A percentile compares a stretch with the other conserved stretches of the same genome.
phyloP scores from a whole-genome alignment of 2,113 vertebrate species.

The Actenoides lindsayi region DNA sequence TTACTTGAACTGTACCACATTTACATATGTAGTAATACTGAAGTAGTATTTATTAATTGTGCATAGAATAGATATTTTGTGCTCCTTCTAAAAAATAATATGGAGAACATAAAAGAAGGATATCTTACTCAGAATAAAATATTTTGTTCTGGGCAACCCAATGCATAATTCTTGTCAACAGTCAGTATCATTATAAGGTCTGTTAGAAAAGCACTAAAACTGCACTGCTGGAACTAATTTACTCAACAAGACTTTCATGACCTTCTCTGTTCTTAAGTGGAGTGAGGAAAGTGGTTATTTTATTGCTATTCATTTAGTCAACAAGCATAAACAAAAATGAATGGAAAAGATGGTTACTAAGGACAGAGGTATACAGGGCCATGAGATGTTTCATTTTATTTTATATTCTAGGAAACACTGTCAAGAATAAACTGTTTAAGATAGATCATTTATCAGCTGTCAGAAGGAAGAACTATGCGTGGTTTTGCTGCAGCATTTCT shows the following conservation, averaged over 20 bases:
- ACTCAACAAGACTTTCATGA: not conserved
- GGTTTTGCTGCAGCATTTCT: not conserved
- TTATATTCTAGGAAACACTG: not conserved
- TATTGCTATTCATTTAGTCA: not conserved
- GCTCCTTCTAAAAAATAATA: not conserved
- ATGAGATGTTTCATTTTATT: not conserved
- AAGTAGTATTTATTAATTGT: not conserved
- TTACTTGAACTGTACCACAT: not conserved
- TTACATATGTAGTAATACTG: not conserved
- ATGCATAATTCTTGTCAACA: not conserved
- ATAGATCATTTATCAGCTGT: not conserved
- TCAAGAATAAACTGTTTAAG: not conserved
- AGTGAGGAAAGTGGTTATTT: not conserved
- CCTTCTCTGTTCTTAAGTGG: not conserved
- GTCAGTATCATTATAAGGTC: not conserved
- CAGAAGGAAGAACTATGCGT: not conserved
- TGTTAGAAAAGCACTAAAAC: not conserved
- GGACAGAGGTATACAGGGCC: not conserved
- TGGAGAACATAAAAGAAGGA: not conserved
- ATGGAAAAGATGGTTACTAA: not conserved
- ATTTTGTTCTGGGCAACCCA: not conserved
- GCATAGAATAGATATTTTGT: not conserved
- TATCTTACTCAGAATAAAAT: not conserved
- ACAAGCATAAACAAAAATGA: not conserved
- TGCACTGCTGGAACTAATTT: slow-evolving; percentile 9